Evolutionary conservation across 2,888 invertebrate species (phyloP).

Genomic region (Dynastes grantii): DNA sequence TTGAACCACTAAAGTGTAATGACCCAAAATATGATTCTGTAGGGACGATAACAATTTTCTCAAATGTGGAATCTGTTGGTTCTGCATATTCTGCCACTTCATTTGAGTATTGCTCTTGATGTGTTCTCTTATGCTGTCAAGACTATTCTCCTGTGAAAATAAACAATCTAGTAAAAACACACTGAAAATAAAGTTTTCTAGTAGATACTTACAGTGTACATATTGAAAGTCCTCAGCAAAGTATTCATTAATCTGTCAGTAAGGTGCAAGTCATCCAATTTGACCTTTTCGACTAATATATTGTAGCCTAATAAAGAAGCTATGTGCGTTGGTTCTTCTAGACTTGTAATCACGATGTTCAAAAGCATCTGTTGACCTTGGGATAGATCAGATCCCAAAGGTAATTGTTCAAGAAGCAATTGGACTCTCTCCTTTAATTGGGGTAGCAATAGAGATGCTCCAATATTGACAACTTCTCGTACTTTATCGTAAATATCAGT

Average conservation of each 20-base stretch:
- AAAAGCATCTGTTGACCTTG: slow-evolving; percentile 77
- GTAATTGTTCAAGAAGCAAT: slow-evolving; percentile 74
- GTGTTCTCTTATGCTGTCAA: slow-evolving; percentile 63
- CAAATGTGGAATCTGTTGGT: slow-evolving; percentile 68
- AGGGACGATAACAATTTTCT: slow-evolving; percentile 74
- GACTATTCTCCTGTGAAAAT: slow-evolving; percentile 63
- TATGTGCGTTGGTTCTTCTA: slow-evolving; percentile 76
- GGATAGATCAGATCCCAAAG: slow-evolving; percentile 72
- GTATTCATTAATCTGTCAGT: slow-evolving; percentile 74
- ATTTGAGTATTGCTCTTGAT: slow-evolving; percentile 58
- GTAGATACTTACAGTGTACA: slow-evolving; percentile 71
- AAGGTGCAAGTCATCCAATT: slow-evolving; percentile 63
- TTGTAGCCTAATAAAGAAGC: slow-evolving; percentile 74
- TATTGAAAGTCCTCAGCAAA: slow-evolving; percentile 72
- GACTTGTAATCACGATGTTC: slow-evolving; percentile 75
- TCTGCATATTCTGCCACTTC: slow-evolving; percentile 63
- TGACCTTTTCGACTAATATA: slow-evolving; percentile 61
- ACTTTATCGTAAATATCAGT: slow-evolving; percentile 73
- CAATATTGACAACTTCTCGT: slow-evolving; percentile 74
- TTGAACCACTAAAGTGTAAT: slow-evolving; percentile 65
- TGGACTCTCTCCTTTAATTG: slow-evolving; percentile 75
- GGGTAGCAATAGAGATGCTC: slow-evolving; percentile 75
- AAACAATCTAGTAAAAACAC: slow-evolving; percentile 6
- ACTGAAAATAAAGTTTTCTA: neutral
- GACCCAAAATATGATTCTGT: slow-evolving; percentile 76